Conservation (phyloP, 2,113 vertebrate genomes). For the Gallinago undulata region DNA sequence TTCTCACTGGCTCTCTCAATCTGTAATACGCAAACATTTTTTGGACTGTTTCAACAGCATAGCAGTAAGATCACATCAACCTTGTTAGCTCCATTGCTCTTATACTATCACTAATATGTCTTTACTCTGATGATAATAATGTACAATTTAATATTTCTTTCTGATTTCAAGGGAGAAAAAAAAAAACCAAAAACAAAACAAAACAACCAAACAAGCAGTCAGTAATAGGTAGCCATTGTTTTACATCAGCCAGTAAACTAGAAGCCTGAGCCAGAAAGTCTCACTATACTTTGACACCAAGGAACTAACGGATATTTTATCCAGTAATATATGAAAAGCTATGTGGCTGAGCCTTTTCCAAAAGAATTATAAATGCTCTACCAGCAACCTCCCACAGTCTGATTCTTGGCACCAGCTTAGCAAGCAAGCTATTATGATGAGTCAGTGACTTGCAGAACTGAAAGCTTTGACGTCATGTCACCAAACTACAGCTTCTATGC, state of each 20-base stretch:
- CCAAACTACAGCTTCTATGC: background rate
- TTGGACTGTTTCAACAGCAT: background rate
- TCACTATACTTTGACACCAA: background rate
- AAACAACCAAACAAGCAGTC: background rate
- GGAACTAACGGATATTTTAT: background rate
- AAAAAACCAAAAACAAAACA: accelerated
- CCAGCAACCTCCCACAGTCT: background rate
- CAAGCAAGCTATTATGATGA: background rate
- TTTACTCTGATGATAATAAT: background rate
- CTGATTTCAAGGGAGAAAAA: background rate
- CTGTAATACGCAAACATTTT: background rate
- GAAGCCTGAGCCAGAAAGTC: background rate
- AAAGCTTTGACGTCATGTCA: background rate
- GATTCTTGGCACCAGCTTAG: background rate
- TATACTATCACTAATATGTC: background rate
- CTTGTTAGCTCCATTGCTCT: background rate
- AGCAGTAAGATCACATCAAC: background rate
- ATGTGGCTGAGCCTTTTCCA: background rate
- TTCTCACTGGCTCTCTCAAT: background rate
- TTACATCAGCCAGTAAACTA: background rate
- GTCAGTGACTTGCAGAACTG: background rate
- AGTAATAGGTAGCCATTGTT: background rate
- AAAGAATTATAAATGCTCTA: background rate
- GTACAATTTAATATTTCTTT: background rate
- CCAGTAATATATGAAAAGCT: background rate